phyloP scores from a whole-genome alignment of 2,888 invertebrate genomes.

The Drosophila hamatofila region DNA sequence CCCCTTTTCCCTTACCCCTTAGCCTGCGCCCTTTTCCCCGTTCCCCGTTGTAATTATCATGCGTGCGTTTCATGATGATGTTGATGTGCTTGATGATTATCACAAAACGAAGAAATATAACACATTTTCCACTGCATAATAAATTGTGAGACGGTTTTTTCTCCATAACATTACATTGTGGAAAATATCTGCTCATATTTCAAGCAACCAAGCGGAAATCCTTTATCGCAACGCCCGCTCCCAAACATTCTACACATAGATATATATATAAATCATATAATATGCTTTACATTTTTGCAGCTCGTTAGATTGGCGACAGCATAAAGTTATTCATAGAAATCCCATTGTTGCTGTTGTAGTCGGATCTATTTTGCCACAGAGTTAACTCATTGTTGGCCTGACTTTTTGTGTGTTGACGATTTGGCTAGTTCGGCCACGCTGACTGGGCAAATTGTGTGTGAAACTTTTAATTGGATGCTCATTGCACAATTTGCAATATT shows the following conservation, averaged over 20 bases:
- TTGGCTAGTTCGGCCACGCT: slow-evolving; percentile 18
- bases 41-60: slow-evolving; percentile 53
- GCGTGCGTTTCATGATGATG: slow-evolving; percentile 37
- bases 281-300: slow-evolving; percentile 68
- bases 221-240: slow-evolving; percentile 51
- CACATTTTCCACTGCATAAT: slow-evolving; percentile 70
- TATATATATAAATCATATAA: slow-evolving; percentile 26
- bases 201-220: slow-evolving; percentile 80
- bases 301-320: slow-evolving; percentile 79
- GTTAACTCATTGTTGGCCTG: slow-evolving; percentile 52
- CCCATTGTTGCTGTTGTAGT: slow-evolving; percentile 21
- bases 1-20: background rate
- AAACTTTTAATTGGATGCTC: slow-evolving; percentile 79
- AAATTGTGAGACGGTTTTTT: slow-evolving; percentile 57
- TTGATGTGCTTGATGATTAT: slow-evolving; percentile 36
- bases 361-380: slow-evolving; percentile 38
- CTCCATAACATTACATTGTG: slow-evolving; percentile 54
- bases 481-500: slow-evolving; percentile 68
- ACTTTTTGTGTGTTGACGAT: slow-evolving; percentile 43
- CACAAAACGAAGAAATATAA: slow-evolving; percentile 54
- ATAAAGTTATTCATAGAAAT: slow-evolving; percentile 57
- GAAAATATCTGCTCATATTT: slow-evolving; percentile 75
- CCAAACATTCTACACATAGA: slow-evolving; percentile 8
- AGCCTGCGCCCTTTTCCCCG: background rate
- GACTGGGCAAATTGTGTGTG: slow-evolving; percentile 57